A percentile compares a stretch with the other conserved stretches of the same genome.
These are phyloP conservation scores for Spodoptera littoralis DNA, from an alignment of 2,888 invertebrate genomes.

Conservation along the genomic window DNA sequence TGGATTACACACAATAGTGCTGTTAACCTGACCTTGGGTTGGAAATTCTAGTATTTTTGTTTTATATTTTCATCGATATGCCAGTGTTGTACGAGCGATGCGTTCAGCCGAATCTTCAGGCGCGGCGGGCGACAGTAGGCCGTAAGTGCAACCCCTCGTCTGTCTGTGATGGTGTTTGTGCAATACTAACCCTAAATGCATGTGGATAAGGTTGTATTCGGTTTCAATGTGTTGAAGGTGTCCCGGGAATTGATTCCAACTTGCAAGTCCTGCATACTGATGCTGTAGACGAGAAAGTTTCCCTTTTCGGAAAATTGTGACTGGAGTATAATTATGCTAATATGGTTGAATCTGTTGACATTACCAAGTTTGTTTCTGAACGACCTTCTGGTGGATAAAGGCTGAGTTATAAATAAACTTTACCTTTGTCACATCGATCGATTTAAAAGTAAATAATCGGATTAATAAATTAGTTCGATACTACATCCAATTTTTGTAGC, in stretches of 20 bases:
- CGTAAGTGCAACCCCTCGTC: conserved; percentile 77
- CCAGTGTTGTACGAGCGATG: conserved; percentile 81
- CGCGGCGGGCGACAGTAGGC: conserved; percentile 75
- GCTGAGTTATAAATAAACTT: conserved; percentile 58
- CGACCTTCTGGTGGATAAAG: conserved; percentile 64
- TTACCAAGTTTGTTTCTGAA: conserved; percentile 64
- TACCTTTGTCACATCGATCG: conserved; percentile 54
- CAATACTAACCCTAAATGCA: conserved; percentile 62
- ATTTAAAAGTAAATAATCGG: conserved; percentile 44
- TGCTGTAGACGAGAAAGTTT: conserved; percentile 66
- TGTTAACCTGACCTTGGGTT: conserved; percentile 75
- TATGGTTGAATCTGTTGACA: conserved; percentile 63
- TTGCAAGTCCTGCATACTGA: conserved; percentile 67
- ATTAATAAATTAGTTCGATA: conserved; percentile 32
- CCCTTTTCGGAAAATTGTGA: conserved; percentile 62
- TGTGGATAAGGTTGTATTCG: conserved; percentile 53
- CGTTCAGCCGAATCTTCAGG: conserved; percentile 75
- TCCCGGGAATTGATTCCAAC: conserved; percentile 64
- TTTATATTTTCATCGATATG: conserved; percentile 68
- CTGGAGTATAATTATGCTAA: conserved; percentile 60
- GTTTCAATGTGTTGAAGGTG: conserved; percentile 46
- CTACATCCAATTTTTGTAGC: conserved; percentile 12
- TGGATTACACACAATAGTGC: conserved; percentile 76
- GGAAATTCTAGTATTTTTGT: conserved; percentile 56
- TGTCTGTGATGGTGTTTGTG: conserved; percentile 59